These are phyloP conservation scores for Parnassius smintheus DNA, from an alignment of 2,888 invertebrate genomes.

Conservation along the genomic window DNA sequence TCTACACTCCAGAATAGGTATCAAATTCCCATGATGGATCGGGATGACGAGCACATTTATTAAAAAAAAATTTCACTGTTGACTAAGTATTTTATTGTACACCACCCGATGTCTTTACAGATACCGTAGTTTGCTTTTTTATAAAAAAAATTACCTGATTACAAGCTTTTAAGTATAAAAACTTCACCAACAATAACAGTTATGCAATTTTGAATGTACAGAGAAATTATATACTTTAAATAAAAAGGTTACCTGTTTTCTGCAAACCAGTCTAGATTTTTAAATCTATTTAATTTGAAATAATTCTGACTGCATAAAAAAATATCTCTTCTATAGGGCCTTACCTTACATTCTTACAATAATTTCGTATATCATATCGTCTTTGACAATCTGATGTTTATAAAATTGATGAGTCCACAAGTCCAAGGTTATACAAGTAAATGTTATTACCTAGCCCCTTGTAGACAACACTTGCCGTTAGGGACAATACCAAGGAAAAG, in stretches of 20 bases:
- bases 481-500: constrained; percentile 45
- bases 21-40: constrained; percentile 26
- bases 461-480: constrained; percentile 58
- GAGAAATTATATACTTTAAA: constrained; percentile 37
- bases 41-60: constrained; percentile 25
- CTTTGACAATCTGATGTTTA: constrained; percentile 76
- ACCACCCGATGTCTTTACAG: constrained; percentile 69
- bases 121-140: constrained; percentile 56
- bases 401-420: constrained; percentile 54
- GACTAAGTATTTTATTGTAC: constrained; percentile 74
- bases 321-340: constrained; percentile 79
- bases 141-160: constrained; percentile 67
- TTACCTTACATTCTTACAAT: constrained; percentile 78
- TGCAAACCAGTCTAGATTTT: constrained; percentile 50
- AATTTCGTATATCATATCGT: constrained; percentile 77
- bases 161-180: constrained; percentile 76
- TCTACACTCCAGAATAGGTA: constrained; percentile 41
- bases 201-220: constrained; percentile 71
- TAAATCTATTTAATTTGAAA: constrained; percentile 57
- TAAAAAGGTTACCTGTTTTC: constrained; percentile 35
- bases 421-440: constrained; percentile 45
- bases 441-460: constrained; percentile 47
- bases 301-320: constrained; percentile 79
- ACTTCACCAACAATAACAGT: constrained; percentile 73
- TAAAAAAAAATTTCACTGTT: constrained; percentile 56